Percentiles rank a stretch among this genome's conserved stretches.
Evolutionary conservation across 2,113 vertebrate genomes (phyloP).

Genomic region (Leiothrix lutea): DNA sequence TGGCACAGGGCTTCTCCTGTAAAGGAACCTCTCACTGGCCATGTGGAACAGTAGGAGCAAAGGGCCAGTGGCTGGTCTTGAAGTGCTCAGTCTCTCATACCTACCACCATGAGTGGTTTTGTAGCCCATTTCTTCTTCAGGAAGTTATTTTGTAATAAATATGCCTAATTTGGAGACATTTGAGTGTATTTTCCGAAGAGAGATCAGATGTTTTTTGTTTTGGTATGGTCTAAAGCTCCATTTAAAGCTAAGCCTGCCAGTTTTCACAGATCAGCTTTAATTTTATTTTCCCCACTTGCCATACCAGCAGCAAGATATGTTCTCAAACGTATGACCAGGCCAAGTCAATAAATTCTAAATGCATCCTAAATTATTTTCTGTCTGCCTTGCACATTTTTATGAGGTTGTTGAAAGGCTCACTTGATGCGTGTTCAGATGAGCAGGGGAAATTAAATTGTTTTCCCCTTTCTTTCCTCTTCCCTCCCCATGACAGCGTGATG

Average conservation of each 20-base stretch:
- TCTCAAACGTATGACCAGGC: background rate
- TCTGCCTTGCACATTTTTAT: background rate
- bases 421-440: background rate
- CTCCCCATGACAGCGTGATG: background rate
- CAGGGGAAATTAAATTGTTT: slow-evolving; percentile 7
- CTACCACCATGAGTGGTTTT: background rate
- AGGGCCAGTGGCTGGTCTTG: background rate
- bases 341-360: slow-evolving; percentile 29
- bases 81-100: background rate
- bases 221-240: background rate
- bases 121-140: background rate
- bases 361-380: slow-evolving; percentile 2
- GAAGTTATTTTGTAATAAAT: background rate
- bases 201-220: background rate
- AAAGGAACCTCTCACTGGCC: background rate
- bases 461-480: background rate
- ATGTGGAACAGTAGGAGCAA: fast-evolving
- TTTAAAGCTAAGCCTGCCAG: background rate
- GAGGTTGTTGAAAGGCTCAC: background rate
- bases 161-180: background rate
- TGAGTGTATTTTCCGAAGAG: background rate
- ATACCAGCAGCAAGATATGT: background rate
- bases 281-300: background rate
- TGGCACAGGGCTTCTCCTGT: background rate
- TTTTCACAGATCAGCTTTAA: background rate